phyloP scores from a whole-genome alignment of 2,113 vertebrate genomes.

The Oryzias melastigma region DNA sequence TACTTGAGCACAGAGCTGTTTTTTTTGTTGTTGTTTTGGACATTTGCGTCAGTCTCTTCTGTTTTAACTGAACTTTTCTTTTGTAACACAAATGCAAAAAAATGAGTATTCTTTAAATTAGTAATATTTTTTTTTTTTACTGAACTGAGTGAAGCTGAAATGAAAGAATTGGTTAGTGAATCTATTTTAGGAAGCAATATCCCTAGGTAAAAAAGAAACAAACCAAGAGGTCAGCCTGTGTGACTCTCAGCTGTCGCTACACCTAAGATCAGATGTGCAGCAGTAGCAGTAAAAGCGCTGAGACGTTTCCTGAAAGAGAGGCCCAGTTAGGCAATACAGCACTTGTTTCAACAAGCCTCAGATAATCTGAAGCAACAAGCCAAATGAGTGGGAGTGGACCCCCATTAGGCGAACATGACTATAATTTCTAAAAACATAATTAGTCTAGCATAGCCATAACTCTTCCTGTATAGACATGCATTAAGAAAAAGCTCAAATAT shows the following conservation, averaged over 20 bases:
- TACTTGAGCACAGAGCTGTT: conserved; percentile 41
- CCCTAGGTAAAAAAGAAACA: conserved; percentile 12
- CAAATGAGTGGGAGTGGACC: background rate
- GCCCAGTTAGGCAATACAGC: conserved; percentile 18
- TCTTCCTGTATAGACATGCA: too few relatives aligned
- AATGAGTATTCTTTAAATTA: background rate
- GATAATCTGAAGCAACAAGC: conserved; percentile 14
- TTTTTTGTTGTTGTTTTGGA: conserved; percentile 24
- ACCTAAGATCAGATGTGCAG: conserved; percentile 41
- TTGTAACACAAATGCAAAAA: conserved; percentile 8
- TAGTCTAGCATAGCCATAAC: too few relatives aligned
- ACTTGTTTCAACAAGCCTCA: conserved; percentile 11
- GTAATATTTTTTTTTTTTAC: conserved; percentile 3
- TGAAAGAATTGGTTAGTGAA: background rate
- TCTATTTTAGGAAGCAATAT: conserved; percentile 23
- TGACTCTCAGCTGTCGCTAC: background rate
- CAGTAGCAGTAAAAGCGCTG: conserved; percentile 19
- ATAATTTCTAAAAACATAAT: conserved; percentile 1
- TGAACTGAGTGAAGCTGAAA: background rate
- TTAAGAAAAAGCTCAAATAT: too few relatives aligned
- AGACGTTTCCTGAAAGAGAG: conserved; percentile 34
- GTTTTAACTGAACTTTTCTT: conserved; percentile 6
- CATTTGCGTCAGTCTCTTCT: conserved; percentile 39
- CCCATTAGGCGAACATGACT: background rate
- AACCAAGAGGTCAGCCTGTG: conserved; percentile 1